A percentile compares a stretch with the other conserved stretches of the same genome.
Evolutionary conservation across 2,797 vertebrate genomes (phyloP).

Genomic region (Esox lucius): DNA sequence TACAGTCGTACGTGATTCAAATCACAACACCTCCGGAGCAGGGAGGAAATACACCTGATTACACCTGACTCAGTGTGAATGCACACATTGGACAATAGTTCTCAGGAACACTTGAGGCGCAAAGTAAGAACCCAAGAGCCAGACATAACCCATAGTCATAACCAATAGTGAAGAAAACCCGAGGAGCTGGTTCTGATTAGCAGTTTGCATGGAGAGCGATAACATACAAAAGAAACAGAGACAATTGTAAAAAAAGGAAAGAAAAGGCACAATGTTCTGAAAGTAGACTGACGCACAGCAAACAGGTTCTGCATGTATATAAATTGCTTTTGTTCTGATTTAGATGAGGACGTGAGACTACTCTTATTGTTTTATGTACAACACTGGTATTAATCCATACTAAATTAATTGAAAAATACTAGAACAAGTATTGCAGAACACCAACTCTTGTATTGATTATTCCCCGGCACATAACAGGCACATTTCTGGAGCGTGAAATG

Average conservation of each 20-base stretch:
- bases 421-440: too few species aligned
- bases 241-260: not conserved
- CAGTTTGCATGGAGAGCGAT: not conserved
- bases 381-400: not conserved
- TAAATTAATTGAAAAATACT: not conserved
- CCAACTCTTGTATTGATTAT: too few species aligned
- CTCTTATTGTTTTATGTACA: too few species aligned
- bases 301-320: conserved; percentile 54
- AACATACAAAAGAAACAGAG: not conserved
- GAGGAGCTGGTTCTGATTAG: not conserved
- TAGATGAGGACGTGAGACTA: conserved; percentile 18
- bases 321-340: conserved; percentile 61
- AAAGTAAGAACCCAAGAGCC: not conserved
- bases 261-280: conserved; percentile 38
- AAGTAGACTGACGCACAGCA: conserved; percentile 67
- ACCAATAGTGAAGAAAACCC: not conserved
- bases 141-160: not conserved
- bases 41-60: conserved; percentile 6
- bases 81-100: not conserved
- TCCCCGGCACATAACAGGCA: not conserved
- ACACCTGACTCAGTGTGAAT: conserved; percentile 1
- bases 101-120: not conserved
- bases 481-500: not conserved
- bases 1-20: conserved; percentile 30
- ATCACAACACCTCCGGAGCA: conserved; percentile 44